A percentile compares a stretch with the other conserved stretches of the same genome.
Evolutionary conservation across 2,113 vertebrate genomes (phyloP).

Genomic region (Nanger granti): DNA sequence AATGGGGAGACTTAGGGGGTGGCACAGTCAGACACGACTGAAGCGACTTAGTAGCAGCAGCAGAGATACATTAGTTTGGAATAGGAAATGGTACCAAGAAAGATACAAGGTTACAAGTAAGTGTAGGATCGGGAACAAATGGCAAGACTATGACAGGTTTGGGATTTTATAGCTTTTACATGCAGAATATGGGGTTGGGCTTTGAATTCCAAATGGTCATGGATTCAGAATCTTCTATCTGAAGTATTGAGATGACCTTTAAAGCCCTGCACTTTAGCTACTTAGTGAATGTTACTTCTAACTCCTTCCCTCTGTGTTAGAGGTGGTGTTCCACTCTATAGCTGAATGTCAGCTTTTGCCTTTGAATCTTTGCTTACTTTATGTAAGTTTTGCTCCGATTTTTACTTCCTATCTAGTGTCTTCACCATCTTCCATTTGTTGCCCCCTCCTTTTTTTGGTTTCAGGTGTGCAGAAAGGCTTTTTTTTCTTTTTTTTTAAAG

Average conservation of each 20-base stretch:
- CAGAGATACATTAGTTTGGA: background rate
- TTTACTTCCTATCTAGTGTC: background rate
- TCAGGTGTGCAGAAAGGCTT: background rate
- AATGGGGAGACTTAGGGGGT: background rate
- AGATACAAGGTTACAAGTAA: background rate
- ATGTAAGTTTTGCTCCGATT: background rate
- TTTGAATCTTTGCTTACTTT: background rate
- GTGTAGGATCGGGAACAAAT: background rate
- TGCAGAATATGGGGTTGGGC: background rate
- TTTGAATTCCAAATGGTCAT: background rate
- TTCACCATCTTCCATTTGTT: background rate
- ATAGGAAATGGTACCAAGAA: background rate
- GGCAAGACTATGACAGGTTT: background rate
- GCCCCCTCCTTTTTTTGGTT: background rate
- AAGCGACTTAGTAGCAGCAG: too few species aligned
- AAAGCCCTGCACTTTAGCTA: background rate
- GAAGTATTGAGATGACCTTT: background rate
- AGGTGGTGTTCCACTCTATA: background rate
- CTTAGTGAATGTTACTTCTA: background rate
- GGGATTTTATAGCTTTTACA: background rate
- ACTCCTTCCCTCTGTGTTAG: background rate
- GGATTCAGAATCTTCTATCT: background rate
- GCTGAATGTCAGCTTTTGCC: background rate
- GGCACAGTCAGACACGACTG: rapidly evolving
- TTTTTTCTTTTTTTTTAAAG: background rate